Evolutionary conservation across 2,888 invertebrate genomes (phyloP).

Genomic region (Podotricha telesiphe): DNA sequence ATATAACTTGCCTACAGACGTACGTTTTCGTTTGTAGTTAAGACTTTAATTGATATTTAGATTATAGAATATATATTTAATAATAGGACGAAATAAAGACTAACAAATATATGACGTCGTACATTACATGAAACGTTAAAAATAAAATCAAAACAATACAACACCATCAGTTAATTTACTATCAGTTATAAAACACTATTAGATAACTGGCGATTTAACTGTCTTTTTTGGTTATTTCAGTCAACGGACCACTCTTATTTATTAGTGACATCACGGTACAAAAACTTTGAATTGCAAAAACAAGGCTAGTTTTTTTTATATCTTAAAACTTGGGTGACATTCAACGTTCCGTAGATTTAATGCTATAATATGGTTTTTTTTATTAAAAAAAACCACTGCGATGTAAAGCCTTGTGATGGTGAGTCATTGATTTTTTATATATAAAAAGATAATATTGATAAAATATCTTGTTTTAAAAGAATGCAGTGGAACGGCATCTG

Average conservation of each 20-base stretch:
- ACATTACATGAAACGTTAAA: background rate
- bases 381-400: background rate
- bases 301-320: conserved; percentile 35
- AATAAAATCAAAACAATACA: background rate
- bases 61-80: no score
- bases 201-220: conserved; percentile 12
- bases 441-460: background rate
- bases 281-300: conserved; percentile 28
- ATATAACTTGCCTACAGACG: no score
- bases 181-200: conserved; percentile 6
- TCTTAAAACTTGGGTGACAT: conserved; percentile 25
- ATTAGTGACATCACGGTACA: conserved; percentile 37
- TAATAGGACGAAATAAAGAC: no score
- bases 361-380: background rate
- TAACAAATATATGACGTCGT: background rate
- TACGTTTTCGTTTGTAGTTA: no score
- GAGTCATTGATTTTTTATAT: background rate
- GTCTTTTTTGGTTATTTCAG: conserved; percentile 3
- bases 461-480: background rate
- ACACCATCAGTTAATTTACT: conserved; percentile 4
- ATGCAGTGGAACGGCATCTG: no score
- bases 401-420: background rate
- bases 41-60: no score
- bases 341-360: conserved; percentile 27
- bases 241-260: conserved; percentile 29